Evolutionary conservation across 2,888 invertebrate genomes (phyloP), one percentile per base, ranked within the genome.

Genomic region (Elysia crispata): DNA sequence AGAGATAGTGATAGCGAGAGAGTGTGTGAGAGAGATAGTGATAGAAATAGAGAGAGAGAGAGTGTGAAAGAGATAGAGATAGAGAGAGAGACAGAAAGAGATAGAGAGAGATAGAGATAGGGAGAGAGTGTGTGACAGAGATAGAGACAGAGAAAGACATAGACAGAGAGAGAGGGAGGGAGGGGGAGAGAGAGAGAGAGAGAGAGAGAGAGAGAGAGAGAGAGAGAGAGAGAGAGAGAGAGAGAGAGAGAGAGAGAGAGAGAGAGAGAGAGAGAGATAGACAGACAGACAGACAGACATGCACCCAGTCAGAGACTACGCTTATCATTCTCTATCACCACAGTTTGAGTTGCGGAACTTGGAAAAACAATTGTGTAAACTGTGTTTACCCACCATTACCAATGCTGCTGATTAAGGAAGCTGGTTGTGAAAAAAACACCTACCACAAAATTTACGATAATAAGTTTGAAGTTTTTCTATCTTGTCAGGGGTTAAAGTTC

Each of bases 121-220:
- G 54, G n/a, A 69, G 69, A 31, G 70, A 80, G 76, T 69, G 60
- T 69, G 80, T 76, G 41, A 60, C 57, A 69, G 64, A 81, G 49
- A 57, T 67, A 77, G 62, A 73, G 70, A 62, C 30, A 73, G 64
- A 77, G 15, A 33, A 28, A 57, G 41, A 31, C 20, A 70, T 0
- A 41, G 41, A 57, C 3, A 31, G 57, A 54, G 31, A 33, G 30
- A 57, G 60, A 60, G 30, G 50, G 50, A 23, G 67, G 50, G 25
- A 66, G 50, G 54, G 57, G 28, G 25, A 30, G 18, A 31, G 57
- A 69, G 15, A 30, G 28, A 20, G 30, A 20, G 20, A 69, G 50
- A 57, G 57, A 54, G 18, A 57, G 57, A 77, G 50, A 69, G 69
- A 77, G 31, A 69, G 64, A 69, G 69, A 50, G 69, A 69, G 28